Evolutionary conservation across 2,797 vertebrate species (phyloP).

Genomic region (Sebastes trivittatus): DNA sequence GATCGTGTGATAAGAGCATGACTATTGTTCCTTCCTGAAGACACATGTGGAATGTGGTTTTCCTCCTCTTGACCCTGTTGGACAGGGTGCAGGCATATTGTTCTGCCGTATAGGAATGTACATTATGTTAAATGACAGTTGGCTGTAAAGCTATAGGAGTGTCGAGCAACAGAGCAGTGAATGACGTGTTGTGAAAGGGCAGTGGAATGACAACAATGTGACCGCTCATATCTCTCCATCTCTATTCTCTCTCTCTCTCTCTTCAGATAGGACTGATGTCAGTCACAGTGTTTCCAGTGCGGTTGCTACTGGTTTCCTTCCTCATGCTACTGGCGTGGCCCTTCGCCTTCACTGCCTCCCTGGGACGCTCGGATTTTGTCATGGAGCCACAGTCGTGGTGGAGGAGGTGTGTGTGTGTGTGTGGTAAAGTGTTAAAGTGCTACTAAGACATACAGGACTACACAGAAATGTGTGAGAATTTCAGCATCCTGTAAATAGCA

Average conservation of each 20-base stretch:
- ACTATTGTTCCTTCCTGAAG: conserved; percentile 23
- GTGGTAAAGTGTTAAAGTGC: not conserved
- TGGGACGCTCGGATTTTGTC: conserved; percentile 84
- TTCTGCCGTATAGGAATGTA: conserved; percentile 5
- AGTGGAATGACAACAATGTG: not conserved
- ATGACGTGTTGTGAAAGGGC: not conserved
- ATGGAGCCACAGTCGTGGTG: conserved; percentile 88
- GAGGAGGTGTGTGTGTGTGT: conserved; percentile 84
- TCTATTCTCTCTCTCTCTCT: not conserved
- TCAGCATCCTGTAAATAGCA: not conserved
- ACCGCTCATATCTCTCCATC: not conserved
- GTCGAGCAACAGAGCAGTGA: not conserved
- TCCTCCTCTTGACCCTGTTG: not conserved
- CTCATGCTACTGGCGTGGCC: conserved; percentile 98
- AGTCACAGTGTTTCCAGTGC: conserved; percentile 92
- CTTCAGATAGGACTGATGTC: conserved; percentile 93
- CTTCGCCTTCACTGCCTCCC: conserved; percentile 88
- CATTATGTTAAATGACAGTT: not conserved
- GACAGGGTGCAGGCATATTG: not conserved
- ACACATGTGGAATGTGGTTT: conserved; percentile 17
- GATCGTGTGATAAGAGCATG: not conserved
- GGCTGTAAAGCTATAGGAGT: not conserved
- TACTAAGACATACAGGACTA: not conserved
- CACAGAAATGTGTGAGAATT: not conserved
- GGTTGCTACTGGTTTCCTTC: conserved; percentile 89